Conservation (phyloP, 2,888 invertebrate species). For the Sialis lutaria region DNA sequence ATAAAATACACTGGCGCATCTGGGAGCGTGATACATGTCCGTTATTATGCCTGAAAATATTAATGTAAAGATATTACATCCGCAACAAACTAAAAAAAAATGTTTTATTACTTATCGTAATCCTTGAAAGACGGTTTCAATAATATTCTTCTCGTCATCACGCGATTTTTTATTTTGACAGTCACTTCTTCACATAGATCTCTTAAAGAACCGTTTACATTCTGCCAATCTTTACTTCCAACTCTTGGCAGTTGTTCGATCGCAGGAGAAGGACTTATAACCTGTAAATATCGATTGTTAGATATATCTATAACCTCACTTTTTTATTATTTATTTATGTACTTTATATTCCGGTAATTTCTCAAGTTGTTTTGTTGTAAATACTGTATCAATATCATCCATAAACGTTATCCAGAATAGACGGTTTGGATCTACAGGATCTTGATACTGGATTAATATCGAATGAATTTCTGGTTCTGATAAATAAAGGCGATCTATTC, state of each 20-base stretch:
- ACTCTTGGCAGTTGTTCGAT: slow-evolving; percentile 27
- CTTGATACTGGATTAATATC: slow-evolving; percentile 47
- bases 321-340: no score
- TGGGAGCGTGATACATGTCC: slow-evolving; percentile 54
- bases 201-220: slow-evolving; percentile 19
- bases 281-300: slow-evolving; percentile 18
- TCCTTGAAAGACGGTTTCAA: slow-evolving; percentile 51
- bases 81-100: no score
- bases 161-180: slow-evolving; percentile 40
- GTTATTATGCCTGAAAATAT: slow-evolving; percentile 40
- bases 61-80: no score
- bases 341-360: not conserved
- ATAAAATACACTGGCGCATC: slow-evolving; percentile 50
- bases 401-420: slow-evolving; percentile 63
- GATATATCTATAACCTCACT: no score
- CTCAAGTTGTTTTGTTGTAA: slow-evolving; percentile 18
- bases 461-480: slow-evolving; percentile 42
- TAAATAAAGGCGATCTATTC: slow-evolving; percentile 34
- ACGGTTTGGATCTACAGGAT: slow-evolving; percentile 48
- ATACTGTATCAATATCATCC: slow-evolving; percentile 56
- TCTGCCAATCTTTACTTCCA: slow-evolving; percentile 32
- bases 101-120: slow-evolving; percentile 40
- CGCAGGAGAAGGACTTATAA: slow-evolving; percentile 34
- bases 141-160: slow-evolving; percentile 40
- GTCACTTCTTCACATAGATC: slow-evolving; percentile 43